Evolutionary conservation across 2,113 vertebrate genomes (phyloP), one percentile per base, ranked within the genome.

Genomic region (Siphamia tubifer): DNA sequence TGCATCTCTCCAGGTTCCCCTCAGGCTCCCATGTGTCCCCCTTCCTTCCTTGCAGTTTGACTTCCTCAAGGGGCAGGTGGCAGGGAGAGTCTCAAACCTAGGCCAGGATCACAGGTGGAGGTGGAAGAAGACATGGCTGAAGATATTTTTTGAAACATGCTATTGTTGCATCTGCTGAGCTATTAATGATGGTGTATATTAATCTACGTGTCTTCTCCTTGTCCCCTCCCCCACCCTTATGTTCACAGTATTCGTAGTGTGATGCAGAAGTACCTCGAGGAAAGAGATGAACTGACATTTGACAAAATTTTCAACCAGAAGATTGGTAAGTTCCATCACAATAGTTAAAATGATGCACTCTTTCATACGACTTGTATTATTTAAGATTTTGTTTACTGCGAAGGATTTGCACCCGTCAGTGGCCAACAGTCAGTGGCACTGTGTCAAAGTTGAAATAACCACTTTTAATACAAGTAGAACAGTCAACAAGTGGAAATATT

Each of bases 231-330:
- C 0, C 36, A 0, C 17, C 43, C 40, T 44, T 87, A 71, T 71
- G 56, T 79, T 88, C 58, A 6, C 87, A 99, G 98, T 25, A 98
- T 99, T 87, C 96, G 98, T 84, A 99, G 96, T 4, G 97, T 99
- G 78, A 99, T 99, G 98, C 98, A 99, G 92, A 99, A 97, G 80
- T 99, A 99, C 79, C 93, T 99, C 1, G 93, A 95, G 79, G 96
- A 99, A 51, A 93, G 97, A 83, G 94, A 95, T 10, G 98, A 99
- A 82, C 89, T 96, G 65, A 93, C 97, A 27, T 99, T 99, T 0
- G 96, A 98, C 93, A 99, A 99, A 91, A 96, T 98, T 74, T 99
- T 98, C 92, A 94, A 95, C 82, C 97, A 99, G 93, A 98, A 94
- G 86, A 99, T 99, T 12, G 98, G 98, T 99, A 74, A 97, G 96